Percentiles rank a stretch among this genome's conserved stretches.
phyloP scores from a whole-genome alignment of 2,113 vertebrate genomes.

The Centropus unirufus region DNA sequence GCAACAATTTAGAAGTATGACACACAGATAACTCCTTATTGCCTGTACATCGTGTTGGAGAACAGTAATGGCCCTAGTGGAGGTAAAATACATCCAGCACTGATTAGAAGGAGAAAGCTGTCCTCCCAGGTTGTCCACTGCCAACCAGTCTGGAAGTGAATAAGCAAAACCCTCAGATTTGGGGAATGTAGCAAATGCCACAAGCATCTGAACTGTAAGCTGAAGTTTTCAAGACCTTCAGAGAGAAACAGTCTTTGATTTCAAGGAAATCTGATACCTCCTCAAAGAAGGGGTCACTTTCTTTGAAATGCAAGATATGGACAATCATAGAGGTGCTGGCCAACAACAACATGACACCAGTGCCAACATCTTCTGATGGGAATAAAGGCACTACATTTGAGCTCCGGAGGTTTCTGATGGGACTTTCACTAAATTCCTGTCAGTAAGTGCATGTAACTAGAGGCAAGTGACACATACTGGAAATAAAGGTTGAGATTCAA shows the following conservation, averaged over 20 bases:
- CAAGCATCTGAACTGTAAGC: background rate
- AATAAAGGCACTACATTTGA: slow-evolving; percentile 24
- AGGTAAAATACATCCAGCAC: background rate
- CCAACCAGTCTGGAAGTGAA: slow-evolving; percentile 3
- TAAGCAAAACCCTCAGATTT: background rate
- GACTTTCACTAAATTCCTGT: background rate
- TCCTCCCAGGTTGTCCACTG: background rate
- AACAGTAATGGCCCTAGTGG: background rate
- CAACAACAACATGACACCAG: slow-evolving; percentile 43
- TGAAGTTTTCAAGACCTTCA: slow-evolving; percentile 43
- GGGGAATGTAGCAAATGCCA: background rate
- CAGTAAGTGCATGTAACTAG: background rate
- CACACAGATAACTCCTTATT: background rate
- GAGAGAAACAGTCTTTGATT: slow-evolving; percentile 31
- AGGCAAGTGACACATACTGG: background rate
- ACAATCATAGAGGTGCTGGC: background rate
- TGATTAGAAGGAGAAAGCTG: background rate
- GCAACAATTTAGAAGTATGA: background rate
- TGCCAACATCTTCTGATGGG: background rate
- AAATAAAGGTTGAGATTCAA: background rate
- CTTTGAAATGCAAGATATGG: slow-evolving; percentile 47
- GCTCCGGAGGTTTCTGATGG: background rate
- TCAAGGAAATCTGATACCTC: slow-evolving; percentile 24
- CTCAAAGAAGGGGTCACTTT: slow-evolving; percentile 31
- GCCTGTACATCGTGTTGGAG: background rate